Evolutionary conservation across 2,888 invertebrate species (phyloP), one percentile per base, ranked within the genome.

Genomic region (Noctuana brunneofusca): DNA sequence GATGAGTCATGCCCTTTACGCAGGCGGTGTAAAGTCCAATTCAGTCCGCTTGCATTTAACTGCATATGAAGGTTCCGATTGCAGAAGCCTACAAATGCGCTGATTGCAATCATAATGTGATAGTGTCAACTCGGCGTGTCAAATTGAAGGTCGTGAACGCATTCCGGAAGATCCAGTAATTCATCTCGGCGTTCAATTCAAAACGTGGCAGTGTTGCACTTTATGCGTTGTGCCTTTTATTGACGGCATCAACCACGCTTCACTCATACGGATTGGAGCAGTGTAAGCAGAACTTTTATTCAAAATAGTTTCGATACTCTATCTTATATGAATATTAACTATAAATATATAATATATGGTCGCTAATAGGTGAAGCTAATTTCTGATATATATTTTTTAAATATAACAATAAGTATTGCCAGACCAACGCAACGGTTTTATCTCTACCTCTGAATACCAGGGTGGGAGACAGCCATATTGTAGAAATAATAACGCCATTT

Each of bases 61-160:
- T 72, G 72, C 73, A 76, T 72, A 64, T 65, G 67, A 69, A 72
- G 84, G 80, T 79, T 86, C 84, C 74, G 68, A 76, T 86, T 87
- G 79, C 75, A 78, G 84, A 84, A 84, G 73, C 70, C 70, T 43
- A 11, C 79, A 77, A 79, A 79, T 79, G 76, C 74, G 75, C 73
- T 78, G 76, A 76, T 76, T 67, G 71, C 69, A 71, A 75, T 80
- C 77, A 75, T 71, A 71, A 67, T 62, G 67, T 66, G 71, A 75
- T 71, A 70, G 70, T 72, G 70, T 78, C 73, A 68, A 65, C 67
- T 66, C 65, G 52, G 60, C 69, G 75, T 74, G 68, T 77, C 75
- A 66, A 69, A 73, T 74, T 71, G 68, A 75, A 68, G 75, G 75
- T 71, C 73, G 67, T 60, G 65, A 59, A 67, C 67, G 69, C 73